Evolutionary conservation across 2,797 vertebrate species (phyloP), one percentile per base, ranked within the genome.

Genomic region (Pangasius macronema): DNA sequence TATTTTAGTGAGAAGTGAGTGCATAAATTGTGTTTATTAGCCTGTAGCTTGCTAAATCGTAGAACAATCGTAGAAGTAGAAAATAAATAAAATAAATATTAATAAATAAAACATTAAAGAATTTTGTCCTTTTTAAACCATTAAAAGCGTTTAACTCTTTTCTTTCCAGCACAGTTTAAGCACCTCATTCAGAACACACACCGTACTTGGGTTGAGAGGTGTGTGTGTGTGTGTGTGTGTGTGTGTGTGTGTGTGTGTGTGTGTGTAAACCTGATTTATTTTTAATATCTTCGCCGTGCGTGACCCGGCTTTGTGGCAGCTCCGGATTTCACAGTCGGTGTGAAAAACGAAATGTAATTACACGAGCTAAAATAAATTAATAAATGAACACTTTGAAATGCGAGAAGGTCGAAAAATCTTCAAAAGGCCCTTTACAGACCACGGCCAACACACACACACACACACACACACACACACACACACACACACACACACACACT

Each of bases 331-430:
- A 72, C 85, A 85, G 22, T 80, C 89, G 73, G 84, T 65, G 70
- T 79, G 76, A 68, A 75, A 80, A 90, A 63, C 63, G 89, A 87
- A 82, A 82, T 36, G 86, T 88, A 89, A 90, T 88, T 84, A 89
- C 46, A 89, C 85, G 87, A 18, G 63, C 30, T 89, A 22, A 92
- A 93, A 91, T 90, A 84, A 91, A 93, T 88, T 81, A 86, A 91
- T 88, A 91, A 91, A 93, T 87, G 87, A 89, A 79, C 61, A 82
- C 86, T 93, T 93, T 94, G 91, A 94, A 93, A 93, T 55, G 79
- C 24, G 83, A 92, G 89, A 88, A 86, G 65, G 55, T 87, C 75
- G 76, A 85, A 82, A 84, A 87, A 83, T 92, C 86, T 90, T 92
- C 72, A 92, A 92, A 92, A 89, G 82, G 24, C 82, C 87, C 36